Base-by-base conservation (phyloP, 2,113 vertebrate genomes). In the Chrysemys picta region DNA sequence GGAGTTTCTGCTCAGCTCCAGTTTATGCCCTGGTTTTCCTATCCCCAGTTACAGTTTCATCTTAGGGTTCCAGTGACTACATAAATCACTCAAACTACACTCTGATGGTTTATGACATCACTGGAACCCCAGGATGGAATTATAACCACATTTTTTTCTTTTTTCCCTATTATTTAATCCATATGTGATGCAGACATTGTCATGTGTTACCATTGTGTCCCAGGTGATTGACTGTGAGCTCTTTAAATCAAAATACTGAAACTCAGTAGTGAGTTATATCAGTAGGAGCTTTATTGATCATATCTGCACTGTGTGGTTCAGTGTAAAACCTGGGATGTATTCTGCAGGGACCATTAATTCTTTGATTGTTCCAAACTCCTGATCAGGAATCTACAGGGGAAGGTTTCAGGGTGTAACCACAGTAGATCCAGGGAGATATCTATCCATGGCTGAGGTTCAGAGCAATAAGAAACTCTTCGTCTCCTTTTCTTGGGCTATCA, bases 361-460 rank as follows among this genome's bases (percentile, higher is more conserved):
- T 96, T 96, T 94, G 79, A 94, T 95, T 88, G 82, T 87, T 92
- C 47, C 82, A 69, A 90, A 89, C 45, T 31, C 88, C 85, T 96
- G 83, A 57, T 54, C 89, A 96, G 85, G 75, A 95, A 96, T 82
- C 7, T 4, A 35, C 8, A 47, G 91, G 85, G 89, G 92, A 93
- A 65, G 78, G 89, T 91, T 82, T 93, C n/a, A 1, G 84, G 87
- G 85, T 57, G 57, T 49, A 91, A 93, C 27, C 76, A 84, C 84
- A 94, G 94, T 19, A 93, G 75, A 93, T 92, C 88, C 95, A 87
- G 94, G 89, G 80, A 95, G 80, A 87, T 25, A 54, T 24, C 52
- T 82, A 42, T 14, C 6, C 25, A 29, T 10, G 38, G 79, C n/a
- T 87, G n/a, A 93, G 89, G 57, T 82, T 88, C 83, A 95, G 80